A percentile compares a stretch with the other conserved stretches of the same genome.
phyloP scores from a whole-genome alignment of 2,797 vertebrate species.

The Pseudopleuronectes americanus region DNA sequence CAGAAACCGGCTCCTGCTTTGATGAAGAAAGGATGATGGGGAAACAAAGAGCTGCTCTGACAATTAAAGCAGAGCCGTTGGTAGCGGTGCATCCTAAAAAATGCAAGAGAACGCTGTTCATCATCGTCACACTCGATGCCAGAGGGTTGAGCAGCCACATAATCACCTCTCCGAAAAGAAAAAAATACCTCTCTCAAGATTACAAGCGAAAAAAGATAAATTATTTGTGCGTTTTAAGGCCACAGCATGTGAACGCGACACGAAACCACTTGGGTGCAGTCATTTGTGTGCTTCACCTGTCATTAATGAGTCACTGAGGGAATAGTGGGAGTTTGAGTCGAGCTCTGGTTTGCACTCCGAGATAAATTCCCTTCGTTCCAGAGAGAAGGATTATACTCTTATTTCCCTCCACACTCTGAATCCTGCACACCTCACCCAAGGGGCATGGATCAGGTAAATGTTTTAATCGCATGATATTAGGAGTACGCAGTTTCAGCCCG shows the following conservation, averaged over 20 bases:
- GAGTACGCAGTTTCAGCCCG: conserved; percentile 56
- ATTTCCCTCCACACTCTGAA: conserved; percentile 65
- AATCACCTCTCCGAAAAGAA: conserved; percentile 45
- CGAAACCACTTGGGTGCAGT: conserved; percentile 80
- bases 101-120: conserved; percentile 42
- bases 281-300: conserved; percentile 89
- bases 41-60: conserved; percentile 70
- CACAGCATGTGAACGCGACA: conserved; percentile 64
- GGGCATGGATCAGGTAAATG: conserved; percentile 76
- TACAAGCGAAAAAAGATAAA: conserved; percentile 52
- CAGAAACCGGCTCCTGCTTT: conserved; percentile 67
- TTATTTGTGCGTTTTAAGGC: conserved; percentile 64
- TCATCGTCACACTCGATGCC: conserved; percentile 49
- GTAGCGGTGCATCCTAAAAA: conserved; percentile 33
- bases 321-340: conserved; percentile 79
- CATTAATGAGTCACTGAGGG: conserved; percentile 89
- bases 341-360: conserved; percentile 64
- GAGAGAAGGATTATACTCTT: conserved; percentile 68
- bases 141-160: conserved; percentile 56
- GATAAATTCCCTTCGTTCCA: conserved; percentile 67
- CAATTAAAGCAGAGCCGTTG: conserved; percentile 63
- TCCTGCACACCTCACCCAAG: conserved; percentile 65
- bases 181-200: conserved; percentile 46
- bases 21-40: conserved; percentile 53
- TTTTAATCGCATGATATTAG: conserved; percentile 75